A percentile compares a stretch with the other conserved stretches of the same genome.
Conservation (phyloP, 2,113 vertebrate species). For the Caracal caracal region DNA sequence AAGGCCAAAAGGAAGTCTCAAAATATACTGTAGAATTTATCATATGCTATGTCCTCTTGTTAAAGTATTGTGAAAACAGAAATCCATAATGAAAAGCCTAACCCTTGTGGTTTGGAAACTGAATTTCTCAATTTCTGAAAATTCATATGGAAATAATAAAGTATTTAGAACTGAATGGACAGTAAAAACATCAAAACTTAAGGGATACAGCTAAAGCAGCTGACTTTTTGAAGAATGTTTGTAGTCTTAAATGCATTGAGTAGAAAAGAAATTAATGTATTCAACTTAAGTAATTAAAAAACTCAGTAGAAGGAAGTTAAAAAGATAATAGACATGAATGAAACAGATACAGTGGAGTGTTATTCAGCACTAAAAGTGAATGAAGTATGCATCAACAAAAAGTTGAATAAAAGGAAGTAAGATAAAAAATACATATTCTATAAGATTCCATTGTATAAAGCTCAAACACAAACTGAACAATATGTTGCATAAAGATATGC, state of each 20-base stretch:
- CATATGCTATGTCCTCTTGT: not conserved
- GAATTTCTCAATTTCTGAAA: not conserved
- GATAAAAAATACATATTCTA: not conserved
- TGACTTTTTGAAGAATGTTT: not conserved
- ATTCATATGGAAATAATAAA: not conserved
- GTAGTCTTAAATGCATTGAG: not conserved
- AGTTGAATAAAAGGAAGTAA: not conserved
- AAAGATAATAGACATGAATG: not conserved
- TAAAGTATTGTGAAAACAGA: not conserved
- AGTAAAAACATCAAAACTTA: not conserved
- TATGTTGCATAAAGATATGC: not conserved
- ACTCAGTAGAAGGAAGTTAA: not conserved
- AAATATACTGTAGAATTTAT: not conserved
- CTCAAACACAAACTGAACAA: not conserved
- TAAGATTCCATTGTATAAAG: not conserved
- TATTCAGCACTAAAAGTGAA: not conserved
- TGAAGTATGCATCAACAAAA: too few species aligned
- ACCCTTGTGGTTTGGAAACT: not conserved
- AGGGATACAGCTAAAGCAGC: not conserved
- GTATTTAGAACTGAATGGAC: not conserved
- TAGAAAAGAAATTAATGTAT: not conserved
- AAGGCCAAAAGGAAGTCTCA: not conserved
- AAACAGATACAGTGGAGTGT: not conserved
- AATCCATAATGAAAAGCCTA: not conserved
- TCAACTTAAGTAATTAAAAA: not conserved